phyloP scores from a whole-genome alignment of 2,797 vertebrate genomes.

The Gouania willdenowi region DNA sequence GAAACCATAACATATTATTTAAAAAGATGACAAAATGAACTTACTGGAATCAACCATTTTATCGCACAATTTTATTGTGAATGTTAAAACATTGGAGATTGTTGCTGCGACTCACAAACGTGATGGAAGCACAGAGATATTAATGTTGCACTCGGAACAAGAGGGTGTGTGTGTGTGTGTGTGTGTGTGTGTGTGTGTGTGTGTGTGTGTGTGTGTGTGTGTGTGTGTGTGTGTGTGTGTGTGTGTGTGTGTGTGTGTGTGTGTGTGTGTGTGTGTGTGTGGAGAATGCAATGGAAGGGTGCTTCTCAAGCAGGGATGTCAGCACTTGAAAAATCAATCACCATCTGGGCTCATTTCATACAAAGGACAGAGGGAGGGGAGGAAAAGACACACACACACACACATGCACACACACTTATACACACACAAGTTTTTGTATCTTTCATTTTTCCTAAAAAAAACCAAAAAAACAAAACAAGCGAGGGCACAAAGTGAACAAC shows the following conservation, averaged over 20 bases:
- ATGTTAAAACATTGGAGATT: no score
- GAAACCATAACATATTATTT: no score
- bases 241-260: background rate
- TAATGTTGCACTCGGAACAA: conserved; percentile 95
- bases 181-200: conserved; percentile 1
- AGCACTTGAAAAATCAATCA: conserved; percentile 99
- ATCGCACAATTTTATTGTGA: no score
- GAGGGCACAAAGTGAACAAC: conserved; percentile 54
- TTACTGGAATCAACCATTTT: no score
- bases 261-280: no score
- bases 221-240: conserved; percentile 55
- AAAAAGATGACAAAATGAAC: no score
- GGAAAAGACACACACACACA: conserved; percentile 44
- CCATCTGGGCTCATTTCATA: conserved; percentile 97
- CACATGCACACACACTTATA: conserved; percentile 46
- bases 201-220: conserved; percentile 2
- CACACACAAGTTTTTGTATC: conserved; percentile 53
- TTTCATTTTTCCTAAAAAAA: conserved; percentile 64
- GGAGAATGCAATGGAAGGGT: conserved; percentile 75
- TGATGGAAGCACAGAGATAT: conserved; percentile 91
- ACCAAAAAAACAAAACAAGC: conserved; percentile 63
- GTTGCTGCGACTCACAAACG: conserved; percentile 84
- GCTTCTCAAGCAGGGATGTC: conserved; percentile 98
- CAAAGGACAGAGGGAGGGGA: conserved; percentile 73
- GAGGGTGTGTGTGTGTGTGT: conserved; percentile 57